Evolutionary conservation across 2,797 vertebrate genomes (phyloP), one percentile per base, ranked within the genome.

Genomic region (Takifugu ocellatus): DNA sequence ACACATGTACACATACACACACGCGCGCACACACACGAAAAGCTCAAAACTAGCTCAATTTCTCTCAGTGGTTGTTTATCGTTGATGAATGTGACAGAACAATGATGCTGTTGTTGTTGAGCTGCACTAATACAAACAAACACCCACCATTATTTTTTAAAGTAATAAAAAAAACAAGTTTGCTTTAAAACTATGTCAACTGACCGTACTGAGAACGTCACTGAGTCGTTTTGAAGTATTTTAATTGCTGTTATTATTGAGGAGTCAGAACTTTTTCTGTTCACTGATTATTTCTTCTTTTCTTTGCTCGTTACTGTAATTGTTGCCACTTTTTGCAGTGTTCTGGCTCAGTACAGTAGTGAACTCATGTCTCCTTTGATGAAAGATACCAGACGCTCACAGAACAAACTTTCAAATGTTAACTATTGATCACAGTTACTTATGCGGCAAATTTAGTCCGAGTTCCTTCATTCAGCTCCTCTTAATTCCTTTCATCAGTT

Each of bases 341-440:
- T 63, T 61, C 50, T 29, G 11, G 5, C 27, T 11, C 2, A 0
- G 2, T 31, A 51, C 52, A 63, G 52, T 46, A 53, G n/a, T 75
- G 66, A 83, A 75, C 69, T 70, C 61, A 10, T 69, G 70, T 55
- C n/a, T 51, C 33, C 36, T 49, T 31, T 63, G 79, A 78, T 71
- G 60, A 83, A 81, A 74, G 55, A 47, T 74, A 56, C 17, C 49
- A 12, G 33, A 64, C 39, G 62, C 59, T 78, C 68, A 61, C 59
- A 67, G 78, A 74, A 59, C 59, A 80, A 79, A 77, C 74, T 81
- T 82, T 81, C 65, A 73, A 81, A 79, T 77, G 71, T 82, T 78
- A 70, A 48, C 47, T 66, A 89, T 86, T 75, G 84, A 89, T 86
- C 72, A 66, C 69, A 81, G 77, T 82, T 65, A 82, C 82, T 71